Conservation (phyloP, 2,888 invertebrate species). For the Archaeoteleia sp. region DNA sequence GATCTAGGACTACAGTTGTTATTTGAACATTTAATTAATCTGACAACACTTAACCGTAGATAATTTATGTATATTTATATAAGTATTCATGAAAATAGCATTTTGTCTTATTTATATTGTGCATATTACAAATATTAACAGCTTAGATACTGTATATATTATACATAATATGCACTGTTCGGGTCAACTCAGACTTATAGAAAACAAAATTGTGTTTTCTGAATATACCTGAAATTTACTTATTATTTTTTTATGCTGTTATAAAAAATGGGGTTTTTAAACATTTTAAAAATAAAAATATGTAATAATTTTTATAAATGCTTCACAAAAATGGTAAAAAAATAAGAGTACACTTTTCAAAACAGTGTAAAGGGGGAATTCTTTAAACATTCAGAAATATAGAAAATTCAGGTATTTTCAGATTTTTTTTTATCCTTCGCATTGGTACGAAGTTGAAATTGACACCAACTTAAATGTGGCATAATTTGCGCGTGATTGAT, state of each 20-base stretch:
- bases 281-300: no score
- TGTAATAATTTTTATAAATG: no score
- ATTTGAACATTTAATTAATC: slow-evolving; percentile 31
- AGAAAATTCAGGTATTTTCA: not conserved
- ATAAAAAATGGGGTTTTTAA: no score
- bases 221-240: no score
- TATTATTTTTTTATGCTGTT: no score
- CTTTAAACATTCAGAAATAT: slow-evolving; percentile 3
- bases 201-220: no score
- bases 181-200: slow-evolving; percentile 17
- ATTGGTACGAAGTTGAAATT: slow-evolving; percentile 25
- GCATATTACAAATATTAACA: no score
- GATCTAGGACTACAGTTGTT: slow-evolving; percentile 13
- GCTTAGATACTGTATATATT: slow-evolving; percentile 5
- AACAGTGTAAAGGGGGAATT: no score
- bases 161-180: slow-evolving; percentile 5
- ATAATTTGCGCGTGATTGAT: not conserved
- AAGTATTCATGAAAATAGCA: slow-evolving; percentile 56
- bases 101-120: slow-evolving; percentile 43
- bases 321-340: no score
- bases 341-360: no score
- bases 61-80: slow-evolving; percentile 26
- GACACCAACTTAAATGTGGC: slow-evolving; percentile 19
- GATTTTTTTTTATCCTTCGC: slow-evolving; percentile 10
- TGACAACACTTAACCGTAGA: slow-evolving; percentile 50